Evolutionary conservation across 2,113 vertebrate genomes (phyloP).

Genomic region (Pelecanus crispus): DNA sequence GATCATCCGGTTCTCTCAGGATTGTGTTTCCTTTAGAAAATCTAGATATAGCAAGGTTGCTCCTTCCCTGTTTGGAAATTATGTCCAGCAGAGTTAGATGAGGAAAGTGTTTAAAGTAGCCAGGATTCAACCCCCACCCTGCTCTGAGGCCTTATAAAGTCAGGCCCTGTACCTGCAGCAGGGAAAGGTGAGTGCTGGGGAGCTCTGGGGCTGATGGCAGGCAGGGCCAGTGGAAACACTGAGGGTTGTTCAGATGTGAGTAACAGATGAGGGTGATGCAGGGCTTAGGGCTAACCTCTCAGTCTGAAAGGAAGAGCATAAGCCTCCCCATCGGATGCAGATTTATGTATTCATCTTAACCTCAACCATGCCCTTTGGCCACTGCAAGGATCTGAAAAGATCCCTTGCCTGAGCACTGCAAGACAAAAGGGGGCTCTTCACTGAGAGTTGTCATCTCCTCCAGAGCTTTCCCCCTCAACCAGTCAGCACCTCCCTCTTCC

Average conservation of each 20-base stretch:
- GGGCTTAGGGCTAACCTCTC: neutral
- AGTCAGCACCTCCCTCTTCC: neutral
- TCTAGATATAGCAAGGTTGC: neutral
- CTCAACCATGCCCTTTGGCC: fast-evolving
- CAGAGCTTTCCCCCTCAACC: neutral
- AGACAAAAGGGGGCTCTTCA: neutral
- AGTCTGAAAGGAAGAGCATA: neutral
- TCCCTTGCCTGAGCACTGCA: neutral
- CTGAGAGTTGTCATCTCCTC: neutral
- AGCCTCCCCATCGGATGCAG: neutral
- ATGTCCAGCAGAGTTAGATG: fast-evolving
- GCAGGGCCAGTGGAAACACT: neutral
- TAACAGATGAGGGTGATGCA: neutral
- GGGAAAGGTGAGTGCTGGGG: neutral
- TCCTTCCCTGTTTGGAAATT: neutral
- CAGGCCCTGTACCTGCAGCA: neutral
- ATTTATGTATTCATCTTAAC: neutral
- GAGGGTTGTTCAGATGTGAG: neutral
- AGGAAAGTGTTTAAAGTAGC: neutral
- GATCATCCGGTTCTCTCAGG: neutral
- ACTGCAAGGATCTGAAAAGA: neutral
- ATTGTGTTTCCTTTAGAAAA: neutral
- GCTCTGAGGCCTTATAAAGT: neutral
- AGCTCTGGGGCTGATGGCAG: neutral
- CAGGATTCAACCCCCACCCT: neutral